Evolutionary conservation across 2,797 vertebrate species (phyloP).

Genomic region (Sebastes itinus): DNA sequence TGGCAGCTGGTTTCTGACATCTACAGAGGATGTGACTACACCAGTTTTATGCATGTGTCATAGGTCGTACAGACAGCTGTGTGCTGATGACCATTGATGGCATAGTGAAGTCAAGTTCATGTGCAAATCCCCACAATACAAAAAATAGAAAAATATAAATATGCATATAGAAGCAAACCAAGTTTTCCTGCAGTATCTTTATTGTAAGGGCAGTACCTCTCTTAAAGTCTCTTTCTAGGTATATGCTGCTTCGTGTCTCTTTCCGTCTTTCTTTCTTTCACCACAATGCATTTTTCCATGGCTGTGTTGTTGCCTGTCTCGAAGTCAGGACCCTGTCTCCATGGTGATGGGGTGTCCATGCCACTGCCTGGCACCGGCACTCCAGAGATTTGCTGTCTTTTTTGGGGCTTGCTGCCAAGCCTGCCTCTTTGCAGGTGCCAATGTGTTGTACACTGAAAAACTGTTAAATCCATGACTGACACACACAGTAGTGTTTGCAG

Average conservation of each 20-base stretch:
- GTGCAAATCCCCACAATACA: background rate
- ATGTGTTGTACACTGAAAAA: conserved; percentile 21
- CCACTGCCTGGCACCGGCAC: conserved; percentile 50
- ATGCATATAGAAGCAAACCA: background rate
- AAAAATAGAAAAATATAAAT: too few species aligned
- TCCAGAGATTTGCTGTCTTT: conserved; percentile 45
- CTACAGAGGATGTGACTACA: background rate
- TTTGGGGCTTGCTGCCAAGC: conserved; percentile 42
- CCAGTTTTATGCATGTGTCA: background rate
- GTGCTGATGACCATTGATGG: background rate
- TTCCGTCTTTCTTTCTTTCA: background rate
- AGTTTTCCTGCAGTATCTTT: background rate
- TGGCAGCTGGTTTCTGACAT: background rate
- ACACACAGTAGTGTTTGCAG: conserved; percentile 14
- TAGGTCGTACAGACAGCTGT: background rate
- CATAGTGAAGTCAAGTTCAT: background rate
- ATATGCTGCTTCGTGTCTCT: background rate
- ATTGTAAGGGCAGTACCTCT: background rate
- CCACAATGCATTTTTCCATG: background rate
- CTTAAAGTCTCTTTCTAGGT: background rate
- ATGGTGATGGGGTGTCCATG: conserved; percentile 65
- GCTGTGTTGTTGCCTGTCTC: conserved; percentile 4
- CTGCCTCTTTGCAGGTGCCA: conserved; percentile 58
- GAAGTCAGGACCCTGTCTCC: conserved; percentile 62
- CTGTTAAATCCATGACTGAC: conserved; percentile 34